Evolutionary conservation across 2,113 vertebrate genomes (phyloP).

Genomic region (Turdus rufiventris): DNA sequence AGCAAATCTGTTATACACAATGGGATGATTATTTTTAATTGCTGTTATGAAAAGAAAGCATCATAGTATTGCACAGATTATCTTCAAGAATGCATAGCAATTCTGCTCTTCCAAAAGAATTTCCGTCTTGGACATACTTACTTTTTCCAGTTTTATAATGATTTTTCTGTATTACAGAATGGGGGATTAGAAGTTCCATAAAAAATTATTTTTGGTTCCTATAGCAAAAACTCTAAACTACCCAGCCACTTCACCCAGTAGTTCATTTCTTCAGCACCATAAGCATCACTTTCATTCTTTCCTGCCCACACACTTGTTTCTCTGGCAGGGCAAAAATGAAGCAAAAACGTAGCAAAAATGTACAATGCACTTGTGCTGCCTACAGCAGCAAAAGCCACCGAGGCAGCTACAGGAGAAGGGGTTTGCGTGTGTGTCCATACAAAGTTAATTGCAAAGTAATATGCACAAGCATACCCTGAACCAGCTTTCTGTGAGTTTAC

Average conservation of each 20-base stretch:
- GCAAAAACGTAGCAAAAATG: too few species aligned
- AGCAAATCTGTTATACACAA: neutral
- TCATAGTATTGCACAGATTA: neutral
- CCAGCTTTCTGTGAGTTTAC: neutral
- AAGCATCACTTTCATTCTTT: neutral
- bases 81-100: neutral
- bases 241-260: neutral
- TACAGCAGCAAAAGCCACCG: neutral
- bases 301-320: neutral
- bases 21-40: neutral
- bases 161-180: neutral
- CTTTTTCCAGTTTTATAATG: neutral
- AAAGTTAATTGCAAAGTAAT: neutral
- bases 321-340: neutral
- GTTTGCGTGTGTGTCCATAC: neutral
- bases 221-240: neutral
- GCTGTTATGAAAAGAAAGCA: neutral
- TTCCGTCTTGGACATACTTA: neutral
- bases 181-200: neutral
- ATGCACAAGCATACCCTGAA: constrained; percentile 21
- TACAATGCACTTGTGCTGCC: neutral
- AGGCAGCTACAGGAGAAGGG: neutral
- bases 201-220: neutral
- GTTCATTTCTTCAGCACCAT: neutral
- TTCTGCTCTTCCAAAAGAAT: neutral